Conservation (phyloP, 1,140 invertebrate species). For the Aphidius ervi region DNA sequence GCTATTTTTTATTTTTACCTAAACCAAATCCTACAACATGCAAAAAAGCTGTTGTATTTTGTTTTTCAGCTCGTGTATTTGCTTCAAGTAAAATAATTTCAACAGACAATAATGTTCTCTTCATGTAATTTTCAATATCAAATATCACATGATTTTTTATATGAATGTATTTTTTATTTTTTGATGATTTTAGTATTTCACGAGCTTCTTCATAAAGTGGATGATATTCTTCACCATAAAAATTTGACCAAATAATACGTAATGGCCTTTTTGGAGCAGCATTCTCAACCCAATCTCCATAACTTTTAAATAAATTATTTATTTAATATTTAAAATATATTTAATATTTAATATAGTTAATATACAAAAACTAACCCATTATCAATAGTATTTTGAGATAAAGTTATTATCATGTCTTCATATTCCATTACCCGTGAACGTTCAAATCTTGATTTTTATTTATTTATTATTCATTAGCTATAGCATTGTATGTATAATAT, state of each 20-base stretch:
- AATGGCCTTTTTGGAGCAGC: constrained; percentile 32
- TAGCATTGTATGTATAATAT: too few relatives aligned
- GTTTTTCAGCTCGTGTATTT: constrained; percentile 44
- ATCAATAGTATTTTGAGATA: constrained; percentile 50
- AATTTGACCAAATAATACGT: constrained; percentile 41
- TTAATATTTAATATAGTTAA: background rate
- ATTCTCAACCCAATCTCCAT: constrained; percentile 25
- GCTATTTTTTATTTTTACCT: constrained; percentile 27
- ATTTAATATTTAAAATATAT: background rate
- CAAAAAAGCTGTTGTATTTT: constrained; percentile 48
- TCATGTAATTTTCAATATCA: constrained; percentile 50
- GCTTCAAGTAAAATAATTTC: constrained; percentile 51
- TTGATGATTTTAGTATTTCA: too few relatives aligned
- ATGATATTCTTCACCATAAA: constrained; percentile 44
- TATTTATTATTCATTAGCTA: too few relatives aligned
- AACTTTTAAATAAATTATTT: constrained; percentile 23
- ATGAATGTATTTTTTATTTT: background rate
- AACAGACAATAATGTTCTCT: constrained; percentile 44
- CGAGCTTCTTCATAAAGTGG: constrained; percentile 40
- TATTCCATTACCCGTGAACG: constrained; percentile 53
- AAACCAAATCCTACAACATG: constrained; percentile 52
- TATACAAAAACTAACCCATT: constrained; percentile 42
- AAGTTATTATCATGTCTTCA: constrained; percentile 55
- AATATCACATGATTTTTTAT: constrained; percentile 38
- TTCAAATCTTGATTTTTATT: background rate